phyloP scores from a whole-genome alignment of 2,113 vertebrate species.

The Calyptommatus sinebrachiatus region DNA sequence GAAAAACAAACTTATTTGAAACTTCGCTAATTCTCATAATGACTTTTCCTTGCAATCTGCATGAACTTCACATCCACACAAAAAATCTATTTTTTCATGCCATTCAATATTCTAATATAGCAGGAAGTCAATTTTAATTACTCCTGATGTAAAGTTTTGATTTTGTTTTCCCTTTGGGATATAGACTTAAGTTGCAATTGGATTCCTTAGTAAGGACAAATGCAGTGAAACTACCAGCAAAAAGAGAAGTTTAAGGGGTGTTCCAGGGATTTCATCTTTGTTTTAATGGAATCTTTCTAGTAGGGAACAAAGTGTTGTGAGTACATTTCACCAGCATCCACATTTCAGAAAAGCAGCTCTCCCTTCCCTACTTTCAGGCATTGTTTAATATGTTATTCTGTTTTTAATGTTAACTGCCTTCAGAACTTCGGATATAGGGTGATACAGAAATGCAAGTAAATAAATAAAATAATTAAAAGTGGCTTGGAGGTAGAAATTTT shows the following conservation, averaged over 20 bases:
- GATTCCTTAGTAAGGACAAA: conserved; percentile 50
- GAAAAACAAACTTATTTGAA: background rate
- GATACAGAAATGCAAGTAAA: too few species aligned
- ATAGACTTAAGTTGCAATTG: conserved; percentile 50
- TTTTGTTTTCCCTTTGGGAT: conserved; percentile 51
- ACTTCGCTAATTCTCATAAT: background rate
- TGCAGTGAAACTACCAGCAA: conserved; percentile 60
- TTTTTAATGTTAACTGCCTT: too few species aligned
- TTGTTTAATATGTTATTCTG: too few species aligned
- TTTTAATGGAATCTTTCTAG: conserved; percentile 27
- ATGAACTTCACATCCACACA: background rate
- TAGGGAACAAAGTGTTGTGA: conserved; percentile 40
- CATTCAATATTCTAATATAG: conserved; percentile 2
- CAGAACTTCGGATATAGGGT: too few species aligned
- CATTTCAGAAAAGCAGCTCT: too few species aligned
- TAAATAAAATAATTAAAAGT: conserved; percentile 1
- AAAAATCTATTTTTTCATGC: background rate
- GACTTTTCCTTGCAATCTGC: background rate
- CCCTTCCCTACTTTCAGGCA: too few species aligned
- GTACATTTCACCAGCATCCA: conserved; percentile 48
- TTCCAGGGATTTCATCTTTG: conserved; percentile 55
- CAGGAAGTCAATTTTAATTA: conserved; percentile 34
- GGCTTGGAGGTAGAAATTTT: conserved; percentile 29
- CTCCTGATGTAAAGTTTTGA: conserved; percentile 49
- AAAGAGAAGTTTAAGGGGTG: conserved; percentile 37